Percentiles rank a stretch among this genome's conserved stretches.
Conservation (phyloP, 2,113 vertebrate genomes). For the Gasterosteus aculeatus region DNA sequence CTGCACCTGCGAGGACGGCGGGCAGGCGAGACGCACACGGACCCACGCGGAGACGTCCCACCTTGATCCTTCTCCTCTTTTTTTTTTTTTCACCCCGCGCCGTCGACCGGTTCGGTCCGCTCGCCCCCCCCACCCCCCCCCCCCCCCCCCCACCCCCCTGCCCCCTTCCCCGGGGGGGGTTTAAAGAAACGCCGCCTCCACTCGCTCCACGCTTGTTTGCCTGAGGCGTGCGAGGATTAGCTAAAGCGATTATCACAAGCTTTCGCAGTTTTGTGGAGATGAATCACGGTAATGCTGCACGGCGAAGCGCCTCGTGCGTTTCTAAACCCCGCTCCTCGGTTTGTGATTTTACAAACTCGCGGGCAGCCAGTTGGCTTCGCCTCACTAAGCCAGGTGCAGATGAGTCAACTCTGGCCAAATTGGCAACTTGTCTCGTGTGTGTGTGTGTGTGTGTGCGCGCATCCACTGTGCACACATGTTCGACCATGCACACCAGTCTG, state of each 20-base stretch:
- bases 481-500: background rate
- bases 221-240: slow-evolving; percentile 76
- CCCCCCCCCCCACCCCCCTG: no score
- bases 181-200: slow-evolving; percentile 63
- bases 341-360: slow-evolving; percentile 77
- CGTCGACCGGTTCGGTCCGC: slow-evolving; percentile 41
- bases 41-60: slow-evolving; percentile 17
- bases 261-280: slow-evolving; percentile 83
- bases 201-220: slow-evolving; percentile 73
- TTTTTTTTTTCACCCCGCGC: slow-evolving; percentile 50
- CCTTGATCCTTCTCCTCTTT: slow-evolving; percentile 32
- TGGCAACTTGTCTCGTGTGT: slow-evolving; percentile 53
- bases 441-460: slow-evolving; percentile 8
- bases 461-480: slow-evolving; percentile 23
- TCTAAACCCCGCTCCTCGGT: slow-evolving; percentile 79
- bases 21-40: background rate
- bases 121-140: no score
- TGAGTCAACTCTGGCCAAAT: slow-evolving; percentile 68
- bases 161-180: slow-evolving; percentile 31
- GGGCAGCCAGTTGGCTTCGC: slow-evolving; percentile 74
- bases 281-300: slow-evolving; percentile 83
- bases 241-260: slow-evolving; percentile 79
- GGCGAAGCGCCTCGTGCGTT: slow-evolving; percentile 77
- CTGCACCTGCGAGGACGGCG: slow-evolving; percentile 17
- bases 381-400: slow-evolving; percentile 68